Evolutionary conservation across 2,113 vertebrate genomes (phyloP).

Genomic region (Madoqua kirkii): DNA sequence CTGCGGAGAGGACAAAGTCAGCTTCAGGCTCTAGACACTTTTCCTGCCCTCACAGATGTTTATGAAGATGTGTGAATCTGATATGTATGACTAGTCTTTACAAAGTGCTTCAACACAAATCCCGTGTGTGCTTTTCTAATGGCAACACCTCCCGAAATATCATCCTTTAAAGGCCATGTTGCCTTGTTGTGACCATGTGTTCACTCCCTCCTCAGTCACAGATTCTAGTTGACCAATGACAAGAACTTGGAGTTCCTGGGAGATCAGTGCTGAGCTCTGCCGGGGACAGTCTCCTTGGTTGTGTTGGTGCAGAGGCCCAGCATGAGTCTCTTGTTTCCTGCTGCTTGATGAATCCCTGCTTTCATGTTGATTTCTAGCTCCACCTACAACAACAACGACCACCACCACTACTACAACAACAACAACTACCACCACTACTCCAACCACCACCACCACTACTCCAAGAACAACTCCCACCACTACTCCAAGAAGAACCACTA

Average conservation of each 20-base stretch:
- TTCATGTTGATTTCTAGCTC: conserved; percentile 31
- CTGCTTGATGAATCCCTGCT: not conserved
- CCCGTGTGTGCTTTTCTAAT: not conserved
- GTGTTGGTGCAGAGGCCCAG: not conserved
- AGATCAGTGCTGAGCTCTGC: not conserved
- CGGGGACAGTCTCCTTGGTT: not conserved
- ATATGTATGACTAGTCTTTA: not conserved
- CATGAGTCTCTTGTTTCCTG: not conserved
- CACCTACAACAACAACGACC: not conserved
- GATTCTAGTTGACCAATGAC: not conserved
- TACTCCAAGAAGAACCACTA: not conserved
- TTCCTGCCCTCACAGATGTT: too few relatives aligned
- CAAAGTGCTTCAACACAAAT: not conserved
- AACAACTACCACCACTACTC: not conserved
- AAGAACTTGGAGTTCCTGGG: not conserved
- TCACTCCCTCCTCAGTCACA: not conserved
- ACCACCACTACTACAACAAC: not conserved
- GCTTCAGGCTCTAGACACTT: not conserved
- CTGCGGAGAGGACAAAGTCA: not conserved
- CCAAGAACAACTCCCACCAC: not conserved
- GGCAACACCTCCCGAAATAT: not conserved
- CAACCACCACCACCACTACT: too few relatives aligned
- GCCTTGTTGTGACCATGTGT: not conserved
- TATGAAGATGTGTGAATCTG: not conserved
- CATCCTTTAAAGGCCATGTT: not conserved